Conservation (phyloP, 1,140 invertebrate genomes). For the Plectrocnemia conspersa region DNA sequence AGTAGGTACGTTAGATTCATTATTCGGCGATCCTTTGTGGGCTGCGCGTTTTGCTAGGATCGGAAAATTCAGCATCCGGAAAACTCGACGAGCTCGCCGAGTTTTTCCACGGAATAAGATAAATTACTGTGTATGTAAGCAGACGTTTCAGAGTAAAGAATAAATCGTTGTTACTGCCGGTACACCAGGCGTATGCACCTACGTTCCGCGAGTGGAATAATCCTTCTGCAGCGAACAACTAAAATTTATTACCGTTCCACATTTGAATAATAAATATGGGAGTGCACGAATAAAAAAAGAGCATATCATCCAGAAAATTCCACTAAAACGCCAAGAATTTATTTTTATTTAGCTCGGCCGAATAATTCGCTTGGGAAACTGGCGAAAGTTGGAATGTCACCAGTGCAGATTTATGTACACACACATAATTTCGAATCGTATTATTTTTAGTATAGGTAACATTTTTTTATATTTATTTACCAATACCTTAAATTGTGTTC, state of each 20-base stretch:
- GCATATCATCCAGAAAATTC: too few species aligned
- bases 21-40: slow-evolving; percentile 2
- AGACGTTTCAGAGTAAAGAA: slow-evolving; percentile 31
- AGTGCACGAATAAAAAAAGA: too few species aligned
- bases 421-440: too few species aligned
- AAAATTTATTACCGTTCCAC: slow-evolving; percentile 14
- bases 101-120: slow-evolving; percentile 25
- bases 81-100: background rate
- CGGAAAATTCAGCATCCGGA: slow-evolving; percentile 13
- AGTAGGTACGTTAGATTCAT: slow-evolving; percentile 5
- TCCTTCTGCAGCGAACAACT: background rate
- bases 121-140: slow-evolving; percentile 31
- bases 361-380: too few species aligned
- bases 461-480: too few species aligned
- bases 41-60: slow-evolving; percentile 8
- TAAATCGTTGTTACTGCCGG: slow-evolving; percentile 21
- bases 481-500: too few species aligned
- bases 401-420: too few species aligned
- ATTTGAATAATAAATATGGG: too few species aligned
- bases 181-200: background rate
- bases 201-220: background rate
- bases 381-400: too few species aligned
- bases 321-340: too few species aligned
- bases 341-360: too few species aligned
- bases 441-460: too few species aligned